Evolutionary conservation across 2,888 invertebrate genomes (phyloP).

Genomic region (Notodonta dromedarius): DNA sequence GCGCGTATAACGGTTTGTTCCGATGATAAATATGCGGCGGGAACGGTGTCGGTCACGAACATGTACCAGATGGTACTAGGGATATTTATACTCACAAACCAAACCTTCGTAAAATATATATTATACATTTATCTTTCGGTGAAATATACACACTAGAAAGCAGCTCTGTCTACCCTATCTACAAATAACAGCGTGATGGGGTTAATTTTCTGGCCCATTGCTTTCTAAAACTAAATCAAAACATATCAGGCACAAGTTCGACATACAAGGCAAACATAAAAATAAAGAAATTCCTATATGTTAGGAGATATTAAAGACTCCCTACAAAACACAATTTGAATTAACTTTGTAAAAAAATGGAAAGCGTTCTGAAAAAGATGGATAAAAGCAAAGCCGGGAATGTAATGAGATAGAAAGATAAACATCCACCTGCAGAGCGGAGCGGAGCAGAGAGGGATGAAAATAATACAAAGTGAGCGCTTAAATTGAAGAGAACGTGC

Average conservation of each 20-base stretch:
- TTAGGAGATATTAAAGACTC: background rate
- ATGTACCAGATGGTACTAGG: background rate
- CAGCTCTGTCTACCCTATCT: no score
- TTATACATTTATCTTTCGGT: no score
- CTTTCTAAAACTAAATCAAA: no score
- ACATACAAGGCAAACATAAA: background rate
- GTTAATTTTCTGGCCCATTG: no score
- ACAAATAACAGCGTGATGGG: no score
- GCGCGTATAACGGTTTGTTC: background rate
- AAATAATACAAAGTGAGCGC: constrained; percentile 1
- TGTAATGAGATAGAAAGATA: constrained; percentile 6
- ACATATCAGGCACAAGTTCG: no score
- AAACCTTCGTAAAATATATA: no score
- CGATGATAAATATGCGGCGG: background rate
- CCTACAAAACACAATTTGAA: background rate
- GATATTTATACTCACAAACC: no score
- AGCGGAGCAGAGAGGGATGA: background rate
- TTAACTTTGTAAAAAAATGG: background rate
- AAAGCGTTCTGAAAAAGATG: background rate
- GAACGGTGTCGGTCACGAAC: background rate
- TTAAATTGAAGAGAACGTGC: constrained; percentile 1
- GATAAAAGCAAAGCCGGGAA: constrained; percentile 2
- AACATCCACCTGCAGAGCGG: constrained; percentile 4
- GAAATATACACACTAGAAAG: no score
- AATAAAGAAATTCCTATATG: background rate